Evolutionary conservation across 1,140 invertebrate species (phyloP).

Genomic region (Saccostrea echinata): DNA sequence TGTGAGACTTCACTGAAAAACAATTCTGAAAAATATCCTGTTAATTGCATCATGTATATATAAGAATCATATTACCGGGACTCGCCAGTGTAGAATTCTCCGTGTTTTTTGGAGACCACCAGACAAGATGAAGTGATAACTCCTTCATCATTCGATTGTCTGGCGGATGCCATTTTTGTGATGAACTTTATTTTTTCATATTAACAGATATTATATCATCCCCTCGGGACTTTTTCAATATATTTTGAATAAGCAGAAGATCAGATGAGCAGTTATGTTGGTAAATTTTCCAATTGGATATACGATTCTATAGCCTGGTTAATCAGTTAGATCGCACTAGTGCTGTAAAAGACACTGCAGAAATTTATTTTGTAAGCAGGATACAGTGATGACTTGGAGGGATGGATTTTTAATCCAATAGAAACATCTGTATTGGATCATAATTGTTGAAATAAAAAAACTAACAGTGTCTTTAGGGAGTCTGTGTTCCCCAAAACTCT

Average conservation of each 20-base stretch:
- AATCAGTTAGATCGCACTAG: neutral
- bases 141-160: neutral
- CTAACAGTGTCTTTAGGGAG: neutral
- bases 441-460: neutral
- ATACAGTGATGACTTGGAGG: neutral
- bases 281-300: neutral
- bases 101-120: neutral
- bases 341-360: neutral
- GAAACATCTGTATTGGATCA: neutral
- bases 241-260: neutral
- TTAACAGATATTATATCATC: constrained; percentile 22
- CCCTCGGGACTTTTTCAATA: neutral
- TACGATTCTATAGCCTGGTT: neutral
- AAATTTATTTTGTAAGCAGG: neutral
- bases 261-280: neutral
- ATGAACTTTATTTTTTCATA: constrained; percentile 38
- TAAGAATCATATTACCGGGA: neutral
- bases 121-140: neutral
- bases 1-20: too few species aligned
- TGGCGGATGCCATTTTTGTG: neutral
- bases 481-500: neutral
- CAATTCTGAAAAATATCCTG: too few species aligned
- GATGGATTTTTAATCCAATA: constrained; percentile 25
- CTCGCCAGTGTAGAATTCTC: neutral
- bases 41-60: too few species aligned